Conservation (phyloP, 1,140 invertebrate genomes). For the Samia ricini region DNA sequence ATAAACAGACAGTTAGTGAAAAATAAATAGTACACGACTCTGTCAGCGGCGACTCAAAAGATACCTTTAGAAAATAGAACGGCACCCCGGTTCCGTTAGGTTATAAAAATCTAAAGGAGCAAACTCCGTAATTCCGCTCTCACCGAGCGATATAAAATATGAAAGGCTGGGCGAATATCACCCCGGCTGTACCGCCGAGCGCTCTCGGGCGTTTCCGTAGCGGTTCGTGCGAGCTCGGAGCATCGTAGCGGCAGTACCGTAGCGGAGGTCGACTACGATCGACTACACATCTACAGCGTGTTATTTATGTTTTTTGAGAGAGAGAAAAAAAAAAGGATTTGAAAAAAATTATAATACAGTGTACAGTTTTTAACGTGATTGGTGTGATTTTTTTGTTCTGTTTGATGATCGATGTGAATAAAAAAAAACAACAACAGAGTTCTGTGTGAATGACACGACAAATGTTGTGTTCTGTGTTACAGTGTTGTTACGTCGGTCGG, state of each 20-base stretch:
- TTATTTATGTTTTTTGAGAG: slow-evolving; percentile 23
- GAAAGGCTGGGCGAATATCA: slow-evolving; percentile 68
- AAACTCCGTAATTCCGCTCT: slow-evolving; percentile 69
- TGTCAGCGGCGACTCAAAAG: slow-evolving; percentile 41
- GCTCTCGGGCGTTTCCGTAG: slow-evolving; percentile 41
- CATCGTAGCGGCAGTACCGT: slow-evolving; percentile 70
- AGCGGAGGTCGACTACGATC: slow-evolving; percentile 33
- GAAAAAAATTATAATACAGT: slow-evolving; percentile 20
- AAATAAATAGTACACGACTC: no score
- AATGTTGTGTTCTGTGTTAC: slow-evolving; percentile 55
- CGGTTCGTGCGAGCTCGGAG: slow-evolving; percentile 45
- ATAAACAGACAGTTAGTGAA: no score
- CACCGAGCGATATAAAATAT: slow-evolving; percentile 73
- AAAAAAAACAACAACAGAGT: not conserved
- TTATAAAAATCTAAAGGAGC: slow-evolving; percentile 70
- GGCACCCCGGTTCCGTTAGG: slow-evolving; percentile 52
- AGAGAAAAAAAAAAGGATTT: not conserved
- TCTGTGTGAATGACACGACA: slow-evolving; percentile 5
- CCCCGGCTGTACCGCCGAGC: slow-evolving; percentile 35
- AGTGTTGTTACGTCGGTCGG: slow-evolving; percentile 23
- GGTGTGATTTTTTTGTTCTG: slow-evolving; percentile 26
- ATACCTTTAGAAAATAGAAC: slow-evolving; percentile 58
- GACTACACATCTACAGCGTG: slow-evolving; percentile 26
- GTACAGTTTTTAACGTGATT: slow-evolving; percentile 47
- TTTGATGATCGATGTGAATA: no score